phyloP scores from a whole-genome alignment of 2,113 vertebrate species.

The Halcyon malimbica region DNA sequence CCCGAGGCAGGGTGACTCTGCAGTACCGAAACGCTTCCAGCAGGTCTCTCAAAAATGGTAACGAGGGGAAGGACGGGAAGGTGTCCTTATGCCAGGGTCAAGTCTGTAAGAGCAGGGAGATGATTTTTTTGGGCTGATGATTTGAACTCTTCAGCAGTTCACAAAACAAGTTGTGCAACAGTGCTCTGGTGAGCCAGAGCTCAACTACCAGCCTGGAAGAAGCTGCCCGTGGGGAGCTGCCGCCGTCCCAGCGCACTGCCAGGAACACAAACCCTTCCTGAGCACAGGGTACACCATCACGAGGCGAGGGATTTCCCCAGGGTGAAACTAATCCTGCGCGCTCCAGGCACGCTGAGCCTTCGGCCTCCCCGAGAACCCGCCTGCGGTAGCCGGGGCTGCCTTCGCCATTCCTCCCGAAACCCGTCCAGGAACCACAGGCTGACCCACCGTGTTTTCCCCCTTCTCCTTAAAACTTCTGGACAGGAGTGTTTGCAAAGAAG shows the following conservation, averaged over 20 bases:
- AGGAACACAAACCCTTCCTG: not conserved
- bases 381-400: not conserved
- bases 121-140: not conserved
- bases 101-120: not conserved
- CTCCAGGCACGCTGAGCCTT: not conserved
- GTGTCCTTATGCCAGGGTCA: not conserved
- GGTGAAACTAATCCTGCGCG: not conserved
- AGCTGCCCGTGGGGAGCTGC: not conserved
- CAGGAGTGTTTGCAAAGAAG: fast-evolving
- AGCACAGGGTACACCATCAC: fast-evolving
- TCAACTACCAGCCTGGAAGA: not conserved
- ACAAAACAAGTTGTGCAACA: too few relatives aligned
- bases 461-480: not conserved
- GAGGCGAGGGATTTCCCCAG: not conserved
- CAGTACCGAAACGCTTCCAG: not conserved
- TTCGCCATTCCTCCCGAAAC: not conserved
- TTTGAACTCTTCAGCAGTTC: too few relatives aligned
- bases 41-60: fast-evolving
- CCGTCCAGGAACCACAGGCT: not conserved
- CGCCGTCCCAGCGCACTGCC: fast-evolving
- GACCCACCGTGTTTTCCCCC: not conserved
- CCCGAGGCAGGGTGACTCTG: not conserved
- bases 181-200: not conserved
- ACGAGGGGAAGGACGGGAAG: not conserved
- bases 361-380: not conserved